Percentiles rank a stretch among this genome's conserved stretches.
Evolutionary conservation across 2,113 vertebrate species (phyloP).

Genomic region (Scophthalmus maximus): DNA sequence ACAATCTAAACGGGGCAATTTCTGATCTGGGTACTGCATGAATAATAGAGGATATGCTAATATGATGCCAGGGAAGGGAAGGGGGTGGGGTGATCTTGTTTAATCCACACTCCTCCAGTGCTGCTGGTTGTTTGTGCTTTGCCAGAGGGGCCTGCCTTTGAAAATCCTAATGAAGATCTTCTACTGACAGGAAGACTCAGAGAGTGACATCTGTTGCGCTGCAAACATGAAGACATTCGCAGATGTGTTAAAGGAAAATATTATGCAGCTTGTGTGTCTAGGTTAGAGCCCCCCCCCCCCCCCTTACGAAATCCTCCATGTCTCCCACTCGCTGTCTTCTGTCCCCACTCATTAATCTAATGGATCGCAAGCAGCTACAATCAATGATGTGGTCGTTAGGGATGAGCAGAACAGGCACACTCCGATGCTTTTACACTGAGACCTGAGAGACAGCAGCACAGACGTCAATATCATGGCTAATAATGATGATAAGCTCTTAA

Average conservation of each 20-base stretch:
- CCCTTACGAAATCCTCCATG: conserved; percentile 22
- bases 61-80: conserved; percentile 51
- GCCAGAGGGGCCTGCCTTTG: conserved; percentile 68
- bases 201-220: conserved; percentile 69
- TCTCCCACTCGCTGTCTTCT: conserved; percentile 30
- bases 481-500: conserved; percentile 63
- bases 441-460: conserved; percentile 60
- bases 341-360: conserved; percentile 69
- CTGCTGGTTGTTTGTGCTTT: conserved; percentile 72
- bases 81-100: conserved; percentile 52
- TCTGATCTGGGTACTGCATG: conserved; percentile 59
- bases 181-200: conserved; percentile 63
- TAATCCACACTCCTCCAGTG: conserved; percentile 50
- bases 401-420: conserved; percentile 38
- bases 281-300: conserved; percentile 30
- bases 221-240: conserved; percentile 40
- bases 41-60: conserved; percentile 79
- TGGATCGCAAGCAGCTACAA: conserved; percentile 66
- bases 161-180: conserved; percentile 80
- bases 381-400: conserved; percentile 64
- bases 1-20: conserved; percentile 69
- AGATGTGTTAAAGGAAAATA: conserved; percentile 55
- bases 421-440: conserved; percentile 26
- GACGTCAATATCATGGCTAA: conserved; percentile 58
- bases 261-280: conserved; percentile 21